Evolutionary conservation across 1,140 invertebrate genomes (phyloP), one percentile per base, ranked within the genome.

Genomic region (Phymastichus coffea): DNA sequence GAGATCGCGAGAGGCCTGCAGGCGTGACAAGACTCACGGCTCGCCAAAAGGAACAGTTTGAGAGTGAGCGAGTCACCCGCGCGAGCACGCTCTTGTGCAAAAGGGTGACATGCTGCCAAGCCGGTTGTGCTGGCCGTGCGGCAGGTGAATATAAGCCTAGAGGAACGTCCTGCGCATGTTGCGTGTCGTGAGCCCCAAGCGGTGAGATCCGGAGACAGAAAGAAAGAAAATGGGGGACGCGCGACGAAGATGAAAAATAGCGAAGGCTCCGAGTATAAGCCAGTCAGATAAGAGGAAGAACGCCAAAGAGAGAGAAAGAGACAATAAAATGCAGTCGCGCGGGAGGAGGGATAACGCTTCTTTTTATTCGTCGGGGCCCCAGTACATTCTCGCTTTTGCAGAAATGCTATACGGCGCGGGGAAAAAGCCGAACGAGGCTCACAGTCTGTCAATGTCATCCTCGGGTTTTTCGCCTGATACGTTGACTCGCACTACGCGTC

Each of bases 51-150:
- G 68, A 76, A 65, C 67, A 70, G 70, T 15, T 17, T 23, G 17
- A 14, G 26, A 14, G 33, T 15, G 17, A 38, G 14, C 70, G 70
- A 76, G 67, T 78, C 75, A 76, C 76, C 76, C 76, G 76, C 75
- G 70, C 72, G 6, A 33, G 28, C 12, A 33, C 28, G n/a, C 28
- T 6, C 28, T 7, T 33, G 28, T 12, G 28, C 28, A 33, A 7
- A 64, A 77, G 74, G 73, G 74, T 76, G 73, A 78, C 74, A 78
- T 76, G 75, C 74, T 75, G 72, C 71, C 75, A 66, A 77, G 75
- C 76, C 76, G 73, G 76, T 78, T 76, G 70, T 17, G 6, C 30
- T 59, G 28, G 12, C 9, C 55, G 33, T 33, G 22, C 41, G 48
- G 25, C 47, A 51, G 47, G 47, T 58, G 56, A 58, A 51, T 58